These are phyloP conservation scores for Cephalopterus ornatus DNA, from an alignment of 2,113 vertebrate species.

Conservation along the genomic window DNA sequence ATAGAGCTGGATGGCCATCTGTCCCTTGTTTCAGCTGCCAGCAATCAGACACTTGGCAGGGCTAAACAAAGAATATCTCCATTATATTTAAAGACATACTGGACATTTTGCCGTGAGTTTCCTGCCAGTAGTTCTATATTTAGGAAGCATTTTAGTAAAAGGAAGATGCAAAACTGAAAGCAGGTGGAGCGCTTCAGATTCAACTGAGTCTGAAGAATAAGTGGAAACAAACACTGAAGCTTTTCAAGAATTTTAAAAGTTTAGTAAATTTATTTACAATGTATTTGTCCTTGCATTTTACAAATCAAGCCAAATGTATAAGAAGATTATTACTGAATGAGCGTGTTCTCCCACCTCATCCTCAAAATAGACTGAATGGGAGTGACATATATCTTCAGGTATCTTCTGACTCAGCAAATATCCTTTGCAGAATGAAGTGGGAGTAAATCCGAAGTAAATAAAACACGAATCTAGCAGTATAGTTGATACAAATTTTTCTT, in stretches of 20 bases:
- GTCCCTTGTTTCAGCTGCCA: constrained; percentile 58
- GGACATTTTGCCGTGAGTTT: constrained; percentile 37
- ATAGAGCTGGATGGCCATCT: constrained; percentile 66
- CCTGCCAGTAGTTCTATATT: constrained; percentile 39
- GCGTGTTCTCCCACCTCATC: neutral
- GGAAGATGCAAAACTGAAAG: neutral
- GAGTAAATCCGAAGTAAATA: neutral
- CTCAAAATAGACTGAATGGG: neutral
- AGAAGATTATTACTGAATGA: neutral
- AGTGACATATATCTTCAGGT: neutral
- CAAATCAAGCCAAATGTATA: neutral
- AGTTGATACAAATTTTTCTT: neutral
- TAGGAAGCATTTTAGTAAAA: neutral
- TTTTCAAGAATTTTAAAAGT: neutral
- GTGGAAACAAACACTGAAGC: neutral
- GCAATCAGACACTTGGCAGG: constrained; percentile 51
- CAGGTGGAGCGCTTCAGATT: neutral
- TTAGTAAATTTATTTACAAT: neutral
- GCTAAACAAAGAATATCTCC: neutral
- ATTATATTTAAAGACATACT: constrained; percentile 56
- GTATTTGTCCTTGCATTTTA: neutral
- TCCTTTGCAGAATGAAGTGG: neutral
- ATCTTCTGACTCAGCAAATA: neutral
- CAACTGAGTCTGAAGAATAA: neutral
- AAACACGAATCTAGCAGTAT: neutral